Percentiles rank a stretch among this genome's conserved stretches.
These are phyloP conservation scores for Lagopus muta DNA, from an alignment of 2,113 vertebrate genomes.

Conservation along the genomic window DNA sequence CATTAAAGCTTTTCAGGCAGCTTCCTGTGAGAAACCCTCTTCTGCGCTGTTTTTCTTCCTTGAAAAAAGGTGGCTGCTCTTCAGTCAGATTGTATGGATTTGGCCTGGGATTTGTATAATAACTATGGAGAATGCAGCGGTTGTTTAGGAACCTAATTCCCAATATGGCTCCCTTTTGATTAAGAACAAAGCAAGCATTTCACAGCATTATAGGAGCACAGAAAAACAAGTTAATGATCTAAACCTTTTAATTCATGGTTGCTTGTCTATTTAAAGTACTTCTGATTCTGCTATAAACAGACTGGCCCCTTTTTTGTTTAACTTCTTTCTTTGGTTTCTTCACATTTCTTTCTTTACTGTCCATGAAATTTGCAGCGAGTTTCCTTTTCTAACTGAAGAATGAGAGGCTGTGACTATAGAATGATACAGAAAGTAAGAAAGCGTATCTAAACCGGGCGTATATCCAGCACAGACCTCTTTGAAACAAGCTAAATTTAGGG, in stretches of 20 bases:
- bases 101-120: constrained; percentile 84
- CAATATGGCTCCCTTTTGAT: constrained; percentile 84
- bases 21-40: constrained; percentile 87
- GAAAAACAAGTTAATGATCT: constrained; percentile 91
- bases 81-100: constrained; percentile 76
- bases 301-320: constrained; percentile 73
- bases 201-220: constrained; percentile 86
- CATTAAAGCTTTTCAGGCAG: constrained; percentile 87
- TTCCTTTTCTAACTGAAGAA: constrained; percentile 69
- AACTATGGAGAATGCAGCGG: constrained; percentile 77
- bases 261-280: constrained; percentile 82
- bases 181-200: constrained; percentile 87
- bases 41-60: constrained; percentile 78
- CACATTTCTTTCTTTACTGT: constrained; percentile 72
- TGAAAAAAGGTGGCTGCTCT: constrained; percentile 85
- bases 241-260: constrained; percentile 88
- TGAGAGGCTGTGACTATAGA: constrained; percentile 68
- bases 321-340: constrained; percentile 76
- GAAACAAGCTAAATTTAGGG: constrained; percentile 53
- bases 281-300: constrained; percentile 83
- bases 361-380: constrained; percentile 77
- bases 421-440: constrained; percentile 62
- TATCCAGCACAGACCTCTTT: constrained; percentile 46
- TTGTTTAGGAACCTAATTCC: constrained; percentile 87
- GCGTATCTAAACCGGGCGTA: constrained; percentile 17